A percentile compares a stretch with the other conserved stretches of the same genome.
Conservation (phyloP, 2,113 vertebrate genomes). For the Lasiurus cinereus region DNA sequence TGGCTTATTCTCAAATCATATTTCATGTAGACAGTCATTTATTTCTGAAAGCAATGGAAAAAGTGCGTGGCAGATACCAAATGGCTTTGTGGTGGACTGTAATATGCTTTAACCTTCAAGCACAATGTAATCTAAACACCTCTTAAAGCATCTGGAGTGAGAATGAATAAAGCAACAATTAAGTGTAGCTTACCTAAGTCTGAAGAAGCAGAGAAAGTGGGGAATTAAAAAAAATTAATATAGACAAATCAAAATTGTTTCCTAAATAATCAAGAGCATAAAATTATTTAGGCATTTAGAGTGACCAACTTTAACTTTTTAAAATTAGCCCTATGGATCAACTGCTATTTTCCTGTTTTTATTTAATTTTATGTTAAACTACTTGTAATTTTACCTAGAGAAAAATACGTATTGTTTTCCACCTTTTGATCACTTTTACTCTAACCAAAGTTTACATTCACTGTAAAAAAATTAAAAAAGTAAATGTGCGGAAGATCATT, state of each 20-base stretch:
- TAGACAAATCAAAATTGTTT: neutral
- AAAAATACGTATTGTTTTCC: neutral
- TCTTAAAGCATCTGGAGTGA: neutral
- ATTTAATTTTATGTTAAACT: neutral
- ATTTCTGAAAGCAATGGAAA: conserved; percentile 8
- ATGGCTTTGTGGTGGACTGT: neutral
- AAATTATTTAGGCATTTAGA: neutral
- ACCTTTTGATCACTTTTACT: neutral
- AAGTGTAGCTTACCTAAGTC: neutral
- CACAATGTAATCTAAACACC: neutral
- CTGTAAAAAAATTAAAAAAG: neutral
- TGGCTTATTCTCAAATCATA: neutral
- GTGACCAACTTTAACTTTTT: neutral
- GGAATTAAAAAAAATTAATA: neutral
- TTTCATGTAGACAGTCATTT: neutral
- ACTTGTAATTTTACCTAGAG: neutral
- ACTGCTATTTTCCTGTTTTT: neutral
- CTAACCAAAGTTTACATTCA: neutral
- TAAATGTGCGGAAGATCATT: neutral
- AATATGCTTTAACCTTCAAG: neutral
- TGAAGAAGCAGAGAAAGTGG: neutral
- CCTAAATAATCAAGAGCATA: conserved; percentile 19
- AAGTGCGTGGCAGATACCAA: neutral
- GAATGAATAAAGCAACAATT: neutral
- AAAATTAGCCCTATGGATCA: neutral